A percentile compares a stretch with the other conserved stretches of the same genome.
These are phyloP conservation scores for Andrena cerasifolii DNA, from an alignment of 1,140 invertebrate species.

Conservation along the genomic window DNA sequence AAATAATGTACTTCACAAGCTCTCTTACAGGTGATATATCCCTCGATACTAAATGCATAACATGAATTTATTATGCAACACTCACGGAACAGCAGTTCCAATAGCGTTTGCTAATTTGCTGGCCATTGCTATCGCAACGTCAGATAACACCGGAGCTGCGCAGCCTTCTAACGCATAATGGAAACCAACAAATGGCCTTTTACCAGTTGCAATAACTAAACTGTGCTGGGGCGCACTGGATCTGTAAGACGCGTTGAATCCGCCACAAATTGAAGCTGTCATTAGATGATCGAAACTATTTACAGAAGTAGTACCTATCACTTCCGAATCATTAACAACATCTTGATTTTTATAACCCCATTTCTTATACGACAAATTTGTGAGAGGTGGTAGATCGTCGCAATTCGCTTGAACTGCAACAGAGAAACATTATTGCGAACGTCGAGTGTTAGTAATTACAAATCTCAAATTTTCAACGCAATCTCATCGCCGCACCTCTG, in stretches of 20 bases:
- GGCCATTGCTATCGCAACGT: slow-evolving; percentile 94
- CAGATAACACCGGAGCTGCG: slow-evolving; percentile 87
- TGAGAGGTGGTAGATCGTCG: slow-evolving; percentile 84
- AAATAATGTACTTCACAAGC: slow-evolving; percentile 13
- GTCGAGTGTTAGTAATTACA: neutral
- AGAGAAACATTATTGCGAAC: slow-evolving; percentile 54
- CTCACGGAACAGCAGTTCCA: slow-evolving; percentile 90
- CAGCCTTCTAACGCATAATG: slow-evolving; percentile 95
- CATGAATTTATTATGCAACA: slow-evolving; percentile 61
- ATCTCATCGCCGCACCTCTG: slow-evolving; percentile 84
- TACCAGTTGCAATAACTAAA: slow-evolving; percentile 90
- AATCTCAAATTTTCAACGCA: neutral
- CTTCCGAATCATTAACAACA: slow-evolving; percentile 88
- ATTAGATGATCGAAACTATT: slow-evolving; percentile 94
- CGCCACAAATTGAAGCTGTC: slow-evolving; percentile 90
- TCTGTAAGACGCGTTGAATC: slow-evolving; percentile 88
- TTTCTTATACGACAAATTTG: slow-evolving; percentile 89
- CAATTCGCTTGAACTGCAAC: slow-evolving; percentile 88
- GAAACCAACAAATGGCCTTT: slow-evolving; percentile 93
- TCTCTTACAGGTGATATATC: slow-evolving; percentile 23
- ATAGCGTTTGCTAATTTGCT: slow-evolving; percentile 92
- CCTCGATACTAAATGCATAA: slow-evolving; percentile 30
- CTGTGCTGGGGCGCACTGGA: slow-evolving; percentile 90
- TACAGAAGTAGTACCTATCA: slow-evolving; percentile 89
- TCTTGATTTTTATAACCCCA: slow-evolving; percentile 92